Conservation (phyloP, 2,797 vertebrate species). For the Rhinichthys osculus region DNA sequence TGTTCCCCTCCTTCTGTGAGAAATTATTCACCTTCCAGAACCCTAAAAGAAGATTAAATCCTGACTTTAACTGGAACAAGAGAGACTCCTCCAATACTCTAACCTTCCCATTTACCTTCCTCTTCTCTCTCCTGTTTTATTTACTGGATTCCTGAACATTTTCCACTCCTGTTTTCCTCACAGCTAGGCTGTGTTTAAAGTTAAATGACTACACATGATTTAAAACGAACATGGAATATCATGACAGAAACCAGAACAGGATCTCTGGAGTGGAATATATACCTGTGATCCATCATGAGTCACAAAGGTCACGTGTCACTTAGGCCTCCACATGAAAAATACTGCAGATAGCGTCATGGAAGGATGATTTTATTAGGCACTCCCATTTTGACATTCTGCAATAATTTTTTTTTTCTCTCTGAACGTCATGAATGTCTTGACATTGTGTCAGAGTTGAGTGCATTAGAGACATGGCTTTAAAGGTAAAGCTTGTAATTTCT, state of each 20-base stretch:
- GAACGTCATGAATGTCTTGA: neutral
- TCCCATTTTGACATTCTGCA: neutral
- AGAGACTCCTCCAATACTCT: conserved; percentile 64
- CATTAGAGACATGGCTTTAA: neutral
- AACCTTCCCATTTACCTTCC: conserved; percentile 50
- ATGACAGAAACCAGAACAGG: conserved; percentile 40
- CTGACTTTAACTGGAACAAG: conserved; percentile 71
- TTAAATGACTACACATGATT: conserved; percentile 32
- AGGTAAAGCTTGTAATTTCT: neutral
- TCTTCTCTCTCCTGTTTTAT: conserved; percentile 57
- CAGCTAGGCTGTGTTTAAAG: conserved; percentile 60
- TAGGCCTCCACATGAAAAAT: conserved; percentile 8
- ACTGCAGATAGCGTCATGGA: neutral
- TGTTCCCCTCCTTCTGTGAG: conserved; percentile 61
- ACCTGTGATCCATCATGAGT: conserved; percentile 26
- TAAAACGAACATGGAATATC: conserved; percentile 33
- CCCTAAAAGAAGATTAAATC: conserved; percentile 65
- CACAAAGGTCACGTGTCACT: neutral
- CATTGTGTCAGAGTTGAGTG: neutral
- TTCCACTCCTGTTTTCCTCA: conserved; percentile 46
- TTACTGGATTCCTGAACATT: conserved; percentile 56
- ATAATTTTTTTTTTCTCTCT: neutral
- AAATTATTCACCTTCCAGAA: conserved; percentile 77
- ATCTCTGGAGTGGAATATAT: conserved; percentile 23
- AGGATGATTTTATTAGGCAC: neutral